phyloP scores from a whole-genome alignment of 2,888 invertebrate genomes.

The Andrena bicolor region DNA sequence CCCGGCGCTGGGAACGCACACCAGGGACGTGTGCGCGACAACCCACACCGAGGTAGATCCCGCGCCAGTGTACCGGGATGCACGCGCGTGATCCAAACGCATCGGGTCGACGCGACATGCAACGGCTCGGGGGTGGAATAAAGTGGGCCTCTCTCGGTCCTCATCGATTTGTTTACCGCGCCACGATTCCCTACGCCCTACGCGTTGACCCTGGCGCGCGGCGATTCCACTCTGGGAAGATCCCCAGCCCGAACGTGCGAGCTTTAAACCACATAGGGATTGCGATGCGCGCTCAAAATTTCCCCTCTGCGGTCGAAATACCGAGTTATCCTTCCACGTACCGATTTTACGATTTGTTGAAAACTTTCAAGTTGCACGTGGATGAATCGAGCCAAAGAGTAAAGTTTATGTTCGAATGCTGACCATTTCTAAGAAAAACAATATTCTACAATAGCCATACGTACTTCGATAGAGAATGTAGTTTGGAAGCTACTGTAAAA shows the following conservation, averaged over 20 bases:
- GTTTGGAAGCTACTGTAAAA: too few species aligned
- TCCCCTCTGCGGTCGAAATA: too few species aligned
- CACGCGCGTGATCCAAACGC: constrained; percentile 55
- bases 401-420: too few species aligned
- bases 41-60: background rate
- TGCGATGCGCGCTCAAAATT: too few species aligned
- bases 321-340: too few species aligned
- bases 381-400: too few species aligned
- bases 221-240: background rate
- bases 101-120: constrained; percentile 29
- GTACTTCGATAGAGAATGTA: too few species aligned
- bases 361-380: too few species aligned
- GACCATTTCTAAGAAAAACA: too few species aligned
- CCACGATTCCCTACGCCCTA: constrained; percentile 6
- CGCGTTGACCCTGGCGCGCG: constrained; percentile 2
- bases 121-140: constrained; percentile 54
- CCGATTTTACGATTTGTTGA: too few species aligned
- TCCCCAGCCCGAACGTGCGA: background rate
- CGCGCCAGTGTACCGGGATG: constrained; percentile 43
- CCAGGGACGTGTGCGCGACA: constrained; percentile 26
- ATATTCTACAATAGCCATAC: too few species aligned
- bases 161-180: constrained; percentile 59
- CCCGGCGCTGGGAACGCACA: constrained; percentile 20
- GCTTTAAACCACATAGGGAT: too few species aligned
- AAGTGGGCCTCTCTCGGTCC: constrained; percentile 53